Base-by-base conservation (phyloP, 2,113 vertebrate species). In the Heterotilapia buettikoferi region DNA sequence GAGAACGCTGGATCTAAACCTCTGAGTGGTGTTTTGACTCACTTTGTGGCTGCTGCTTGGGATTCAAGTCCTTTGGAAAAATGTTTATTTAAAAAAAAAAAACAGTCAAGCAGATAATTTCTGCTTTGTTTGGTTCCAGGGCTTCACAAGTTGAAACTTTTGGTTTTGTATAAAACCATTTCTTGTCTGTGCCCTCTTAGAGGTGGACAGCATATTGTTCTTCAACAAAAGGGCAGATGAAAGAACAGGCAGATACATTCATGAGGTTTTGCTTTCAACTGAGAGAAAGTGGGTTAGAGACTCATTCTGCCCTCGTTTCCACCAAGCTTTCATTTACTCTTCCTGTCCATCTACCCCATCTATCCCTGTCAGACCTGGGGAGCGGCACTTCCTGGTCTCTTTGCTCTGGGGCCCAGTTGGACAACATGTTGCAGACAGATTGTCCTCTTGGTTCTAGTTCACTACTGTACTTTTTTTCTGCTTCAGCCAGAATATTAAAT, bases 361-460 rank as follows among this genome's bases (percentile, higher is more conserved):
- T 50, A 45, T 89, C 84, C 87, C 68, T 80, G 80, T 86, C 29
- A 56, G 83, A 83, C 79, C 88, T 63, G 8, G 11, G 52, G 82
- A 76, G 82, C 83, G 63, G 40, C 63, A 84, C 89, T 88, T 80
- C 38, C 91, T 83, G 78, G 56, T 88, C 84, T 84, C 82, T 82
- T 82, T 68, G 45, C 82, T 78, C 50, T 13, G 80, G 82, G 73
- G 47, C 89, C 83, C 2, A 45, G 66, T 84, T 81, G 92, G 90
- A 93, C 92, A 95, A 94, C 95, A 96, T 96, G 92, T 95, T 96
- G 95, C 93, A n/a, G 91, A 94, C 95, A 96, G 95, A 95, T 93
- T 93, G 88, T 91, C 90, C 91, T 89, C 88, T 92, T 78, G 78
- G 84, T 90, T 90, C 89, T 80, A 79, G 85, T 94, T 94, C 93